Percentiles rank a stretch among this genome's conserved stretches.
phyloP scores from a whole-genome alignment of 2,113 vertebrate species.

The Spizaetus ornatus region DNA sequence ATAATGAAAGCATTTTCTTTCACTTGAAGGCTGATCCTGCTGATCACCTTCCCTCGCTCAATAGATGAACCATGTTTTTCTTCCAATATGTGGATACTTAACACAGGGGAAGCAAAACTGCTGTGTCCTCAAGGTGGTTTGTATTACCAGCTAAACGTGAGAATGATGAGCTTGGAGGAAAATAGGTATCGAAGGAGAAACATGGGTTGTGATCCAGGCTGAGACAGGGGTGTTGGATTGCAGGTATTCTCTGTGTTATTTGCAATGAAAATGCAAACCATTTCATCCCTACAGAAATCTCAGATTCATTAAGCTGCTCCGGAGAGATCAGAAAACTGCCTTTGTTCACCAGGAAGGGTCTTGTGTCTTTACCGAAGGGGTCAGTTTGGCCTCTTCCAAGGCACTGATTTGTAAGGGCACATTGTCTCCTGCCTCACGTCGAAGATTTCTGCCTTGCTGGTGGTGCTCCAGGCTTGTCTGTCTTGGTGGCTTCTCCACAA shows the following conservation, averaged over 20 bases:
- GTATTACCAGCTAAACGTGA: background rate
- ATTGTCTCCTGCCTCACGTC: background rate
- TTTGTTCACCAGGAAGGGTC: background rate
- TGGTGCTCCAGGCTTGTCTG: background rate
- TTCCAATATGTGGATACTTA: background rate
- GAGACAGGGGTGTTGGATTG: background rate
- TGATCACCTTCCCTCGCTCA: background rate
- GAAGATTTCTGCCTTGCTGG: background rate
- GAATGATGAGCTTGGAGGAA: background rate
- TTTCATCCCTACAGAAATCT: background rate
- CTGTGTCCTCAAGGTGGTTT: background rate
- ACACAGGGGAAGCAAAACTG: background rate
- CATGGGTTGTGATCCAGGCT: background rate
- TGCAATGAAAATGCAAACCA: background rate
- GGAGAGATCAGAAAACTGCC: background rate
- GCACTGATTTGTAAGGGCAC: background rate
- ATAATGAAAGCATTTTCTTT: slow-evolving; percentile 28
- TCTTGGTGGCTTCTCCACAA: background rate
- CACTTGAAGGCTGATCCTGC: background rate
- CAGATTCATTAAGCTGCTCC: background rate
- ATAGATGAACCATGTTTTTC: background rate
- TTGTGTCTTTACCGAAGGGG: background rate
- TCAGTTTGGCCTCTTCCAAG: background rate
- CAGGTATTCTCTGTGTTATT: background rate
- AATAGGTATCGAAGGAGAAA: background rate